A percentile compares a stretch with the other conserved stretches of the same genome.
These are phyloP conservation scores for Ylistrum balloti DNA, from an alignment of 1,140 invertebrate genomes.

Conservation along the genomic window DNA sequence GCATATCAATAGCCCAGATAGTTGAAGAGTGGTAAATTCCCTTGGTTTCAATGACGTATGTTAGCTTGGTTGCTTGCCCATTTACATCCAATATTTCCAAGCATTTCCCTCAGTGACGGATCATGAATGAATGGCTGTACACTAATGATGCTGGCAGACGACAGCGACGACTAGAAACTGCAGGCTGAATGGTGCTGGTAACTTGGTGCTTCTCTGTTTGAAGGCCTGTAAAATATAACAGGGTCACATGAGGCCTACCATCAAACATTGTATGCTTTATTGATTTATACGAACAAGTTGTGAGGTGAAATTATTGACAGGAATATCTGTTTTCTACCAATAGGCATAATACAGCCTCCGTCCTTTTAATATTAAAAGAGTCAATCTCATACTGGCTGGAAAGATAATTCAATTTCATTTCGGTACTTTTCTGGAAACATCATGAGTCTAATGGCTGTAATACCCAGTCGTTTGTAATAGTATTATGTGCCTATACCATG, in stretches of 20 bases:
- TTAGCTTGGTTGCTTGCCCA: neutral
- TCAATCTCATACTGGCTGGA: neutral
- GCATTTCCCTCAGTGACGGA: neutral
- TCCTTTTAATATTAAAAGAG: neutral
- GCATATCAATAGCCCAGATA: neutral
- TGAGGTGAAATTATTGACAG: neutral
- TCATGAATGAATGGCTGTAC: neutral
- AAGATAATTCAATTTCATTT: neutral
- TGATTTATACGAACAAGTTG: neutral
- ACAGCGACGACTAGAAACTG: neutral
- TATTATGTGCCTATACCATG: neutral
- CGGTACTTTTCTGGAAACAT: neutral
- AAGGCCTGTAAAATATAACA: slow-evolving; percentile 29
- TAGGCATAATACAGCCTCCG: neutral
- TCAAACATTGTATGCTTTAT: neutral
- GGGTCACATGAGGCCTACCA: neutral
- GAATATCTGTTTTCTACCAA: neutral
- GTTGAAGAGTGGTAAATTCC: neutral
- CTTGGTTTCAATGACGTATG: slow-evolving; percentile 20
- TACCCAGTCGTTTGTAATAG: neutral
- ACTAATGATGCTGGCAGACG: neutral
- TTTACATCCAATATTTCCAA: slow-evolving; percentile 26
- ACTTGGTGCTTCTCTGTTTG: neutral
- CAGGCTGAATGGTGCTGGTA: neutral
- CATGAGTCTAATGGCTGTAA: neutral